These are phyloP conservation scores for Oegoconia quadripuncta DNA, from an alignment of 2,888 invertebrate species.

Conservation along the genomic window DNA sequence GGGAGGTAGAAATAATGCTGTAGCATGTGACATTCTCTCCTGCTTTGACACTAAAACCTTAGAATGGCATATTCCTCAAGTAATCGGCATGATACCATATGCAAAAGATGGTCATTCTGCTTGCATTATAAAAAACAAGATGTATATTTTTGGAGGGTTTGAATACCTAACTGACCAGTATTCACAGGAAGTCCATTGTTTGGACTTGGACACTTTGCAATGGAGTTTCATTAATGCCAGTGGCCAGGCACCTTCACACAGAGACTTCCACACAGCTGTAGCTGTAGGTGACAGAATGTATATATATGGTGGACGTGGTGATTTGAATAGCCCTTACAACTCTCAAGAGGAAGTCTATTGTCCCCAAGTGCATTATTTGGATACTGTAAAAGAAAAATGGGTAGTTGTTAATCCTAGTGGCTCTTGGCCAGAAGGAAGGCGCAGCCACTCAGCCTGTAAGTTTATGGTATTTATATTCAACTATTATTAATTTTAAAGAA, in stretches of 20 bases:
- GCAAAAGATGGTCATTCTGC: slow-evolving; percentile 96
- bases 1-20: slow-evolving; percentile 94
- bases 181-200: slow-evolving; percentile 87
- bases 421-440: slow-evolving; percentile 85
- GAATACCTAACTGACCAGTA: slow-evolving; percentile 90
- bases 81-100: slow-evolving; percentile 85
- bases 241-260: slow-evolving; percentile 84
- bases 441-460: slow-evolving; percentile 96
- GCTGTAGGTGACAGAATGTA: slow-evolving; percentile 89
- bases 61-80: slow-evolving; percentile 83
- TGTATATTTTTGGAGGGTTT: slow-evolving; percentile 96
- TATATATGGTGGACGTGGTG: slow-evolving; percentile 93
- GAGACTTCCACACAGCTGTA: slow-evolving; percentile 94
- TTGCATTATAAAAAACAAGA: slow-evolving; percentile 86
- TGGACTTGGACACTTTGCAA: slow-evolving; percentile 84
- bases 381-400: slow-evolving; percentile 86
- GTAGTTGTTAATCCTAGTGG: slow-evolving; percentile 78
- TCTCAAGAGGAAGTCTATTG: slow-evolving; percentile 87
- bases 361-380: slow-evolving; percentile 86
- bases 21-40: slow-evolving; percentile 88
- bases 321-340: slow-evolving; percentile 75
- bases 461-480: slow-evolving; percentile 1
- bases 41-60: slow-evolving; percentile 87
- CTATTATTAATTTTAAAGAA: not conserved
- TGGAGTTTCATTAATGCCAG: slow-evolving; percentile 83